phyloP scores from a whole-genome alignment of 2,797 vertebrate species.

The Cottoperca gobio region DNA sequence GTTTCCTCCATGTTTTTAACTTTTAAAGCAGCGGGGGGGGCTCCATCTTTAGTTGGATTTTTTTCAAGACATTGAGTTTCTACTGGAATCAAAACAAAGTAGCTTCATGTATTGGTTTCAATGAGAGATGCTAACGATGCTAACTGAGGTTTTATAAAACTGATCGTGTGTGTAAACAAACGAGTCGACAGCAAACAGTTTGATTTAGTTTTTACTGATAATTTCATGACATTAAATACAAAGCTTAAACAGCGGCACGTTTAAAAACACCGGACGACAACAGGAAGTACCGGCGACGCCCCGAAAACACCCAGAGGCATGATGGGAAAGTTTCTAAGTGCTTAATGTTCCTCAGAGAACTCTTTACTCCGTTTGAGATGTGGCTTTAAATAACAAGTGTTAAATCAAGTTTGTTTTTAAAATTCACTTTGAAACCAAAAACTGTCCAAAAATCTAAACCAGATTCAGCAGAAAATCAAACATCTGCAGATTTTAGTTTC shows the following conservation, averaged over 20 bases:
- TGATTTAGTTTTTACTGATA: conserved; percentile 51
- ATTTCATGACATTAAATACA: conserved; percentile 48
- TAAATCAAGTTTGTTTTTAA: no score
- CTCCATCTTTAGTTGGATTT: background rate
- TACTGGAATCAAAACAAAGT: no score
- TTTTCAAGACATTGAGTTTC: no score
- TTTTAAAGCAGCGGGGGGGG: background rate
- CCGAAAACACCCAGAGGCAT: conserved; percentile 11
- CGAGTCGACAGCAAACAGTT: background rate
- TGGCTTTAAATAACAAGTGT: conserved; percentile 12
- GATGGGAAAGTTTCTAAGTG: conserved; percentile 14
- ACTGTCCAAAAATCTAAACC: no score
- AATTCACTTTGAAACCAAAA: background rate
- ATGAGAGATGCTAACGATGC: background rate
- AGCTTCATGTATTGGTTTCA: background rate
- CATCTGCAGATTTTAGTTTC: no score
- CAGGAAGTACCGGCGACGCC: conserved; percentile 10
- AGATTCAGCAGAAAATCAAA: no score
- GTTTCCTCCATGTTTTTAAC: conserved; percentile 25
- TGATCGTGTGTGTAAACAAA: background rate
- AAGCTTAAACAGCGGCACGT: conserved; percentile 24
- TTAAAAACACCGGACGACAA: conserved; percentile 10
- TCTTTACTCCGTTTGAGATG: background rate
- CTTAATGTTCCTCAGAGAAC: conserved; percentile 1
- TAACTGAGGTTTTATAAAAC: background rate